Evolutionary conservation across 2,888 invertebrate genomes (phyloP).

Genomic region (Drosophila mulleri): DNA sequence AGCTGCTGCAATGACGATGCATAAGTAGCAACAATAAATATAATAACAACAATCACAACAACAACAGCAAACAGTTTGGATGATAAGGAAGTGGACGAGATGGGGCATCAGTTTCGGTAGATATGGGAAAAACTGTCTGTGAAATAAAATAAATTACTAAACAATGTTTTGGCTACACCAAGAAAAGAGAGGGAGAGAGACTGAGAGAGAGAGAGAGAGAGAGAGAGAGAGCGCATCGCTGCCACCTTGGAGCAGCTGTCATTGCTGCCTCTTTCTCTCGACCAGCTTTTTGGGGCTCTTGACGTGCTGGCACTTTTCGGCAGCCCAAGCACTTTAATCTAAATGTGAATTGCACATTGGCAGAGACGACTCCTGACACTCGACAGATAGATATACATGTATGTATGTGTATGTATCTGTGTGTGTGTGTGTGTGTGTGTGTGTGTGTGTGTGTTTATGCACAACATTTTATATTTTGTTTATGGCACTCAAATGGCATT

Average conservation of each 20-base stretch:
- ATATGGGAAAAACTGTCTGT: slow-evolving; percentile 71
- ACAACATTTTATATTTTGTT: slow-evolving; percentile 67
- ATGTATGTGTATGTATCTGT: background rate
- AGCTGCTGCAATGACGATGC: slow-evolving; percentile 71
- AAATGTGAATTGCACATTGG: slow-evolving; percentile 65
- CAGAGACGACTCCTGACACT: slow-evolving; percentile 28
- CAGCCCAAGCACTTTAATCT: slow-evolving; percentile 70
- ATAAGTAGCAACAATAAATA: slow-evolving; percentile 70
- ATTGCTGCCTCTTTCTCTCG: slow-evolving; percentile 6
- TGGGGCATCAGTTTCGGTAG: slow-evolving; percentile 43
- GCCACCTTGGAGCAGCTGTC: slow-evolving; percentile 55
- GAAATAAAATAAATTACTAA: slow-evolving; percentile 80
- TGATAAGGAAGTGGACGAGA: slow-evolving; percentile 26
- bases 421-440: background rate
- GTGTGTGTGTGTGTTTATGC: slow-evolving; percentile 14
- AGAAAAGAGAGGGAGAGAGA: background rate
- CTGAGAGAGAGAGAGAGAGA: too few relatives aligned
- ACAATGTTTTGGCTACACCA: slow-evolving; percentile 65
- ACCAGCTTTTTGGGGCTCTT: slow-evolving; percentile 19
- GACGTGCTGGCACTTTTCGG: slow-evolving; percentile 69
- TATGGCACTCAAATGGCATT: slow-evolving; percentile 68
- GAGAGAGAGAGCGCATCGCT: slow-evolving; percentile 3
- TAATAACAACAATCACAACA: slow-evolving; percentile 30
- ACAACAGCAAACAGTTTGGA: slow-evolving; percentile 6
- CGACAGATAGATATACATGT: slow-evolving; percentile 22